Evolutionary conservation across 2,888 invertebrate species (phyloP).

Genomic region (Lithophane ornitopus): DNA sequence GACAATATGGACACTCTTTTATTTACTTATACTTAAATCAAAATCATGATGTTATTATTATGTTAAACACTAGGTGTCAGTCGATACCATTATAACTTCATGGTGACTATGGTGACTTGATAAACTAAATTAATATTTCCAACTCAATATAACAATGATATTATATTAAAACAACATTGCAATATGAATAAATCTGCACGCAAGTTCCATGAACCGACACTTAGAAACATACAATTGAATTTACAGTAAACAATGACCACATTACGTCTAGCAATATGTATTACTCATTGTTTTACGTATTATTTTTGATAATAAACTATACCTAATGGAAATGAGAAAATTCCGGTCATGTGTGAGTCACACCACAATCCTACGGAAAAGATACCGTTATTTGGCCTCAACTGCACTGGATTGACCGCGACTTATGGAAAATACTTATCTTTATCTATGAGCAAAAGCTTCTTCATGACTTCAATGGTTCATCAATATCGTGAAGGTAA

Average conservation of each 20-base stretch:
- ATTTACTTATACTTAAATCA: no score
- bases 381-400: conserved; percentile 26
- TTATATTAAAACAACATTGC: no score
- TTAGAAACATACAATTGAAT: not conserved
- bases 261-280: not conserved
- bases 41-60: no score
- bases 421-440: conserved; percentile 14
- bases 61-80: not conserved
- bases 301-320: not conserved
- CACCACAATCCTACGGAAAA: not conserved
- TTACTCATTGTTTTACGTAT: conserved; percentile 38
- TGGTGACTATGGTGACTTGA: not conserved
- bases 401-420: conserved; percentile 16
- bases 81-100: not conserved
- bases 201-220: conserved; percentile 2
- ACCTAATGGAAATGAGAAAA: conserved; percentile 4
- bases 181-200: not conserved
- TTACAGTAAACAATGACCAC: conserved; percentile 19
- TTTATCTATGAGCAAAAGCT: conserved; percentile 21
- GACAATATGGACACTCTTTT: no score
- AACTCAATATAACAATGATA: not conserved
- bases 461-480: not conserved
- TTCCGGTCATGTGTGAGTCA: conserved; percentile 33
- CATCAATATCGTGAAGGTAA: not conserved
- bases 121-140: not conserved